Percentiles rank a stretch among this genome's conserved stretches.
Evolutionary conservation across 2,888 invertebrate genomes (phyloP).

Genomic region (Xanthostigma xanthostigma): DNA sequence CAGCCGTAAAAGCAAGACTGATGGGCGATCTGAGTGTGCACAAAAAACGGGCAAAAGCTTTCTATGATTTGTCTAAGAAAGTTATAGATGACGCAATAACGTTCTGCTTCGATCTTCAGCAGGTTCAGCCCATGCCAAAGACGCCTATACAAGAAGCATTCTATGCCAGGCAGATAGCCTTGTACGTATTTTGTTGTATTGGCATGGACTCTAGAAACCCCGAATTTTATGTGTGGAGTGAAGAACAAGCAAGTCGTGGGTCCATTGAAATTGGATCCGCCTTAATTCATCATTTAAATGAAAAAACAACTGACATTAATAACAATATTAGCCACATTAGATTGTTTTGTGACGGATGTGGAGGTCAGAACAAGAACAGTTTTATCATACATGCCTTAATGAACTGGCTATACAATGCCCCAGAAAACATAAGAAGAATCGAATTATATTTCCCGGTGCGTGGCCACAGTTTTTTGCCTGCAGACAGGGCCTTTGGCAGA

Average conservation of each 20-base stretch:
- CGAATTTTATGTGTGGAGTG: neutral
- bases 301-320: neutral
- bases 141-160: conserved; percentile 13
- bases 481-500: too few relatives aligned
- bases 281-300: neutral
- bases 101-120: conserved; percentile 14
- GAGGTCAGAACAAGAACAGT: too few relatives aligned
- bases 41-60: conserved; percentile 10
- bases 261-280: conserved; percentile 1
- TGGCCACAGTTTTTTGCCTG: neutral
- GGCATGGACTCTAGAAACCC: neutral
- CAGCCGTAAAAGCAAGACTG: neutral
- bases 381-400: neutral
- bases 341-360: neutral
- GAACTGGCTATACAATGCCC: neutral
- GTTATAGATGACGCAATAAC: conserved; percentile 7
- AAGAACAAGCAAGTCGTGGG: neutral
- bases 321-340: neutral
- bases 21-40: conserved; percentile 7
- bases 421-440: neutral
- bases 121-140: conserved; percentile 13
- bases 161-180: conserved; percentile 11
- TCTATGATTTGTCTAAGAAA: conserved; percentile 7
- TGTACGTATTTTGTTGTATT: conserved; percentile 11
- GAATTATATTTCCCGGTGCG: neutral